Base-by-base conservation (phyloP, 2,888 invertebrate species). In the Standfussiana lucernea region DNA sequence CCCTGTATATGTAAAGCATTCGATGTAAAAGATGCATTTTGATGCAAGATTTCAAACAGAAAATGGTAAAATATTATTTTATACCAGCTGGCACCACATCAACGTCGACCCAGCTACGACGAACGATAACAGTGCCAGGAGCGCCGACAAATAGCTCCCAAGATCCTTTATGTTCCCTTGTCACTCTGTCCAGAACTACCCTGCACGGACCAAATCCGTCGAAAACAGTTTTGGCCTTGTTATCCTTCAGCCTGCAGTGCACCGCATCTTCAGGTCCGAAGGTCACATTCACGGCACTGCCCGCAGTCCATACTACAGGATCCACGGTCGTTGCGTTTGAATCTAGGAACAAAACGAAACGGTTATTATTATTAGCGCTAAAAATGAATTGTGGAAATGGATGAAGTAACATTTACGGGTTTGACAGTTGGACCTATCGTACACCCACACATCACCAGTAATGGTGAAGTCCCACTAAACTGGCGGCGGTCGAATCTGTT, bases 181-280 rank as follows among this genome's bases (percentile, higher is more conserved):
- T 89, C 0, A 92, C 94, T 71, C 91, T 91, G 10, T 91, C 89
- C 24, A 95, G 28, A 0, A 71, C 79, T 21, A 96, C 82, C 53
- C 79, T 86, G 83, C 96, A 96, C 72, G 86, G 91, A 7, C 95
- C 95, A 64, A 95, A 95, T 56, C 90, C 90, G 50, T 95, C 94
- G 76, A 90, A 94, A 15, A 92, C 84, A 0, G 79, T 84, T 32
- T 79, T 71, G 0, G 90, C 90, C 15, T 59, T 62, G 0, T 93
- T 91, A 42, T 93, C 91, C 5, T 83, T 79, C 2, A 95, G 77
- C 75, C 82, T 92, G 82, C 96, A 96, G 89, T 94, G 95, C 0
- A 93, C 86, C 0, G 93, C 90, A 68, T 93, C 85, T 70, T 91
- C 91, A 0, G 95, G 93, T 0, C 96, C 96, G 7, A 95, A 56